Evolutionary conservation across 2,113 vertebrate species (phyloP).

Genomic region (Neoarius graeffei): DNA sequence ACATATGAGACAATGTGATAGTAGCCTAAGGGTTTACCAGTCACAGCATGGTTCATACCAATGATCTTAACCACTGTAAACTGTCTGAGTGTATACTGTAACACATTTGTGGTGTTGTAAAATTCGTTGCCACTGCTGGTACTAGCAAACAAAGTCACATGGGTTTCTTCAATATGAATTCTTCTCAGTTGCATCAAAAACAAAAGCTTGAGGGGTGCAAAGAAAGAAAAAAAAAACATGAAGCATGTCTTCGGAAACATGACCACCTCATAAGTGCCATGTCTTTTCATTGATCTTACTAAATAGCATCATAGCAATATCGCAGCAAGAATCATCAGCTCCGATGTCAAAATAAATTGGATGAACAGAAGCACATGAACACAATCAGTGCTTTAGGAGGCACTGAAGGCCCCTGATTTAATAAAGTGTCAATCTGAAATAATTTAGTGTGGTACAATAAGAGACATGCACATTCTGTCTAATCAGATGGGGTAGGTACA

Average conservation of each 20-base stretch:
- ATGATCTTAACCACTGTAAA: neutral
- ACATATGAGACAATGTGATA: no score
- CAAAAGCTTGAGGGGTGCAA: neutral
- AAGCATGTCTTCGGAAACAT: neutral
- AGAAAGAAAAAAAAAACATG: neutral
- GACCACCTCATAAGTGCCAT: neutral
- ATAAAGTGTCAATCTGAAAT: conserved; percentile 12
- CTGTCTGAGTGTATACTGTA: neutral
- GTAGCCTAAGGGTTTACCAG: no score
- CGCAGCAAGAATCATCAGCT: neutral
- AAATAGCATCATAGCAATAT: conserved; percentile 13
- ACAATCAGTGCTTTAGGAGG: conserved; percentile 8
- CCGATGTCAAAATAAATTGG: conserved; percentile 28
- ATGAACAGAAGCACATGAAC: neutral
- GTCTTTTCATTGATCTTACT: conserved; percentile 24
- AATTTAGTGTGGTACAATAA: neutral
- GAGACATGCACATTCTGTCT: neutral
- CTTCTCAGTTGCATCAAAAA: neutral
- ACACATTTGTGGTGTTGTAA: neutral
- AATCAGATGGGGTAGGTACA: neutral
- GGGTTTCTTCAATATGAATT: neutral
- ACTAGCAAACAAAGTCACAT: neutral
- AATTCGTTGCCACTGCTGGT: neutral
- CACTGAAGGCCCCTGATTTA: neutral
- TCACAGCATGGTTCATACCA: neutral